Base-by-base conservation (phyloP, 2,888 invertebrate species). In the Ennomos erosarius region DNA sequence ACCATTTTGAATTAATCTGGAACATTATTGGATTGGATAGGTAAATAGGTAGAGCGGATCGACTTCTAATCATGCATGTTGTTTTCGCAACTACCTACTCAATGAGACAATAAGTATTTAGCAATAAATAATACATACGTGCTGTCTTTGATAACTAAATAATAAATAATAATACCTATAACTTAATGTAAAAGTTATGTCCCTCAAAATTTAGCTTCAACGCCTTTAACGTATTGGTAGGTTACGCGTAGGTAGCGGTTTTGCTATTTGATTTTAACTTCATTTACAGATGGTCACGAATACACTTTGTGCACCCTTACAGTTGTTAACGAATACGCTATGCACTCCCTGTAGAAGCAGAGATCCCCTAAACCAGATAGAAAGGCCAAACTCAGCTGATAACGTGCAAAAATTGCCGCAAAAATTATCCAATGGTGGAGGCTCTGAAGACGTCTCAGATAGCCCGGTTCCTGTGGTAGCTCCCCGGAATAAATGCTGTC, bases 401-500 rank as follows among this genome's bases (percentile, higher is more conserved):
- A 26, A 13, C 36, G 37, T 16, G 9, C 5, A 9, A 48, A 10
- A 11, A 8, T 38, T 11, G 11, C 5, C 43, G 9, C 5, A 9
- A 48, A 10, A 11, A 8, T 38, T 11, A 8, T 1, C 43, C 6
- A 43, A 26, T 10, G 10, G n/a, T 6, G 26, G 10, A 43, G 43
- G 6, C n/a, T 3, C n/a, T 10, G 6, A 12, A 9, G 4, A 8
- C 10, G 37, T 33, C 4, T 26, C 16, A 46, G 36, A 12, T 8
- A 10, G 2, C n/a, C 11, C 12, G 8, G 12, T 11, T 35, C 9
- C 16, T 16, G 16, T 16, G 10, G 13, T 8, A 12, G 16, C 39
- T 1, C 69, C 55, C 10, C 69, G 72, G 44, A 84, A 69, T 6
- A 73, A 70, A 6, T 90, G 90, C 59, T 88, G 88, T 57, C 88